Percentiles rank a stretch among this genome's conserved stretches.
These are phyloP conservation scores for Drosophila lacteicornis DNA, from an alignment of 1,140 invertebrate genomes.

Conservation along the genomic window DNA sequence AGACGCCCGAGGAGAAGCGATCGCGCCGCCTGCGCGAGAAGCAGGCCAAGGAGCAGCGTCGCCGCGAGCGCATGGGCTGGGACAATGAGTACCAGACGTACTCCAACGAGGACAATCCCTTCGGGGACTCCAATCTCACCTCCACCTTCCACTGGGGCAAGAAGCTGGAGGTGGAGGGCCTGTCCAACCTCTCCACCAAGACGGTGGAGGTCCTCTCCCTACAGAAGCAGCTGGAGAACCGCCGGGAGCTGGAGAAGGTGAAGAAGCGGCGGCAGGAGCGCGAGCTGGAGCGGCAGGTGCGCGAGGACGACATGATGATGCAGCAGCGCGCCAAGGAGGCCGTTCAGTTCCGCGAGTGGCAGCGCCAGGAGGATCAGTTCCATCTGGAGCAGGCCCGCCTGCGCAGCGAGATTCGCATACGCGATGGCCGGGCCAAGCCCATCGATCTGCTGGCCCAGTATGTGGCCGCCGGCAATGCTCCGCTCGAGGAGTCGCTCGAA, in stretches of 20 bases:
- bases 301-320: slow-evolving; percentile 95
- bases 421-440: slow-evolving; percentile 98
- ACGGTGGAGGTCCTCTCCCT: slow-evolving; percentile 94
- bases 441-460: slow-evolving; percentile 99
- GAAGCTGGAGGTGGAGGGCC: slow-evolving; percentile 97
- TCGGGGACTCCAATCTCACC: slow-evolving; percentile 97
- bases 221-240: slow-evolving; percentile 96
- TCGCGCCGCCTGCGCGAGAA: slow-evolving; percentile 94
- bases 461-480: slow-evolving; percentile 92
- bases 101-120: slow-evolving; percentile 99
- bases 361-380: slow-evolving; percentile 97
- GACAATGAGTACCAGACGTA: slow-evolving; percentile 98
- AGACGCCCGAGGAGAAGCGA: slow-evolving; percentile 98
- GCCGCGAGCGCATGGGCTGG: slow-evolving; percentile 97
- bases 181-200: slow-evolving; percentile 90
- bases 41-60: slow-evolving; percentile 94
- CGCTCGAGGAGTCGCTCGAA: slow-evolving; percentile 96
- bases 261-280: slow-evolving; percentile 95
- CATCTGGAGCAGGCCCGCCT: slow-evolving; percentile 95
- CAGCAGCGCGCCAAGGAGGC: slow-evolving; percentile 97
- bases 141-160: slow-evolving; percentile 98
- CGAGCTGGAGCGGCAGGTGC: slow-evolving; percentile 94
- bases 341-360: slow-evolving; percentile 97
- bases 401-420: slow-evolving; percentile 96
- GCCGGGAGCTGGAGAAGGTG: slow-evolving; percentile 94